Base-by-base conservation (phyloP, 2,113 vertebrate species). In the Falco punctatus region DNA sequence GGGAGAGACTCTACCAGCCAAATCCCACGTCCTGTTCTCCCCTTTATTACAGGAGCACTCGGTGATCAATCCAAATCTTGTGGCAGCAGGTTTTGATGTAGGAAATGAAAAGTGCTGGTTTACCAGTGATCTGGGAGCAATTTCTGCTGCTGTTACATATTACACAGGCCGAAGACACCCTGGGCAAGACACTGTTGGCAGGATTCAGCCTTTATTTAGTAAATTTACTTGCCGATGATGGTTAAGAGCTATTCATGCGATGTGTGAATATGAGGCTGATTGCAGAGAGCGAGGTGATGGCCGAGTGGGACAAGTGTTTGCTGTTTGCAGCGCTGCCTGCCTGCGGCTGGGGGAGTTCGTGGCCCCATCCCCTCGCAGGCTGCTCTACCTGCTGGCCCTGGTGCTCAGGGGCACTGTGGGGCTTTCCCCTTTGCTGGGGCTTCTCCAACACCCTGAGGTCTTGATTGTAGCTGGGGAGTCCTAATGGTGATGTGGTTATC, bases 331-430 rank as follows among this genome's bases (percentile, higher is more conserved):
- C 4, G 62, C n/a, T 57, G 51, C 2, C 18, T 81, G 28, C 52
- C 59, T 27, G 49, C 2, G 67, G 10, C 4, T 32, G 61, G 46
- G 52, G 54, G 16, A 51, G 54, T 69, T 71, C 0, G 0, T 44
- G 61, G 67, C 11, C 46, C 17, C 28, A 6, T 55, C 40, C 57
- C 55, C 26, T 92, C 15, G 1, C 3, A 20, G n/a, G 15, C 24
- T 49, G 82, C 30, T 71, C 73, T 1, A 1, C 18, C 86, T 71
- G 51, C 42, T 86, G 1, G 2, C 27, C 49, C n/a, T 22, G 15
- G 6, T 79, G 9, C 32, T 54, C 38, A 13, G 42, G 66, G n/a
- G 22, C 19, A 30, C 33, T 27, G 33, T 21, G 33, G 49, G 58
- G n/a, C 26, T 93, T 15, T 93, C 4, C 12, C 38, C 65, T 86